Base-by-base conservation (phyloP, 2,113 vertebrate genomes). In the Coracopsis vasa region DNA sequence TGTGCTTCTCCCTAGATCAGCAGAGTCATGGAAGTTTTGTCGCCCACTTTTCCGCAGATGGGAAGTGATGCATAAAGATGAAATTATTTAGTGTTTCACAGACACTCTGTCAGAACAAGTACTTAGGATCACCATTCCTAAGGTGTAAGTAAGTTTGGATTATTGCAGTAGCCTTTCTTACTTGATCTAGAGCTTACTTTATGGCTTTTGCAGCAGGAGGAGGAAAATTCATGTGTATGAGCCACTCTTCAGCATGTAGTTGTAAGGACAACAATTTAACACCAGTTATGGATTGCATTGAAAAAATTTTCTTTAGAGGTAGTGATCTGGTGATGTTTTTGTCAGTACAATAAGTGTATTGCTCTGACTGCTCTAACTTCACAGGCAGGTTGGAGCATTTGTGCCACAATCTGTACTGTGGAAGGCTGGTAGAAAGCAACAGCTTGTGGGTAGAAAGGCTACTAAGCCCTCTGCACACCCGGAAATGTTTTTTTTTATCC, bases 381-480 rank as follows among this genome's bases (percentile, higher is more conserved):
- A 93, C 92, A 96, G 83, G 90, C 88, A 94, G 95, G 94, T 93
- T 96, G 95, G 65, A 96, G 90, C 86, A 93, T 95, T 97, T 84
- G 94, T 97, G 86, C 88, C 80, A 94, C 94, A 97, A 94, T 95
- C 92, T 97, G 95, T 96, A 93, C 92, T 96, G 95, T 74, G 86
- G 94, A 96, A 96, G 91, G 88, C 69, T 96, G 69, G 71, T 96
- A 48, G 58, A 95, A 96, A 96, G 94, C 89, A 97, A 93, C 94
- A 97, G 94, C 95, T 97, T 97, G 95, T 94, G 96, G 86, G 56
- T 86, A 96, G 88, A 97, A 97, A 95, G 94, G 95, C 93, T 96
- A 95, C 90, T 95, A 93, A 91, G 95, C 93, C 92, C 91, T 95
- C 65, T 94, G 90, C 82, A 84, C 91, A 94, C 94, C 77, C 16